Evolutionary conservation across 2,113 vertebrate genomes (phyloP), one percentile per base, ranked within the genome.

Genomic region (Myotis yumanensis): DNA sequence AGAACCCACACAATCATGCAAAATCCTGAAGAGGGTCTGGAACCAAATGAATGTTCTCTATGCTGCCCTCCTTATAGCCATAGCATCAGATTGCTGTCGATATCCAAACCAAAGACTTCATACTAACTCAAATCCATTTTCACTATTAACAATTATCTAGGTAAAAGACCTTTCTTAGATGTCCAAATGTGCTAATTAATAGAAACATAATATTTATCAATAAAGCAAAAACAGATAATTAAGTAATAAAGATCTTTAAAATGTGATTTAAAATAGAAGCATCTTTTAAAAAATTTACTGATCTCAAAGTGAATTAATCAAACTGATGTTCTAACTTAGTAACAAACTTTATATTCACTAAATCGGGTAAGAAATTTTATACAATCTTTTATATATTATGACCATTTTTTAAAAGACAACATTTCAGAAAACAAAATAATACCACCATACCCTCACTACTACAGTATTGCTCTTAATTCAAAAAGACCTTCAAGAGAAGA

Each of bases 391-490:
- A 89, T 72, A 90, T 48, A 86, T 57, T n/a, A 82, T 77, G 23
- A 85, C 37, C 40, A 87, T 46, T 91, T 80, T 90, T 73, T 91
- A 52, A 68, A 77, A 87, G 28, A 64, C 11, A 64, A 83, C 46
- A 95, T 46, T 87, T 92, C 83, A 54, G 30, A 48, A 73, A 96
- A 94, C 3, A 62, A 93, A 93, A 68, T n/a, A 90, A 80, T 92
- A 66, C 15, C 16, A 90, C 0, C 28, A 64, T 18, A 22, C 32
- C 7, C 43, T 95, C 51, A 90, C 28, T 48, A 80, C n/a, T 64
- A 71, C 2, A 89, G 5, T 73, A 82, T 43, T 88, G 75, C 35
- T 86, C 51, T 95, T 86, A 94, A 76, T 84, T 96, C 81, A 86
- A 89, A 79, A 81, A 90, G 30, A 91, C 87, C 66, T 93, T 85